Base-by-base conservation (phyloP, 2,797 vertebrate species). In the Etheostoma nigrum region DNA sequence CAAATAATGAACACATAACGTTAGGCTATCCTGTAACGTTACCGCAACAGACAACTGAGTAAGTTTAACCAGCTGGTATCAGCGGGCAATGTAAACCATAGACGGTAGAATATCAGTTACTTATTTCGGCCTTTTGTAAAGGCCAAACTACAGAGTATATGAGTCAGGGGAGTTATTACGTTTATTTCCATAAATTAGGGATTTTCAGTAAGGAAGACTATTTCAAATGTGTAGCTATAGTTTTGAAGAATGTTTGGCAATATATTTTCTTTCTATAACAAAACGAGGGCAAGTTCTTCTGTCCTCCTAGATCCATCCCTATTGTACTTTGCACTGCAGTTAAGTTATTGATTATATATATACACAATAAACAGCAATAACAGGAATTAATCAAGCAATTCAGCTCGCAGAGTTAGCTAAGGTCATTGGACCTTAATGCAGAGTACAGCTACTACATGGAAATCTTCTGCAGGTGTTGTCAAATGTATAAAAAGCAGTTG, bases 391-490 rank as follows among this genome's bases (percentile, higher is more conserved):
- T 19, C 57, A 8, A 13, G 5, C 7, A 25, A 55, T 62, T 47
- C n/a, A 55, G 21, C 21, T 36, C n/a, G 49, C 18, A 59, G 10
- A 57, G 21, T 45, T 30, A 1, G 40, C 33, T 53, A 10, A 54
- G 59, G 25, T 69, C 36, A 64, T 27, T 76, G 27, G 4, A 21
- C 44, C n/a, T 40, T 13, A 54, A 18, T 27, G 23, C 16, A 72
- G 36, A 67, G 33, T 2, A 58, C 2, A 55, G 33, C 58, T 45
- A 13, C 68, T 42, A 1, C 58, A 76, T 81, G 48, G 27, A 72
- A 76, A 51, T 57, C 15, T 60, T 51, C 51, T 64, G 48, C 74
- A 27, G 66, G 36, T 69, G 53, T 69, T 59, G 33, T 15, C 30
- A 58, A 40, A 30, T 40, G 9, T 14, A 61, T 48, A 33, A 12